Evolutionary conservation across 2,113 vertebrate species (phyloP).

Genomic region (Gambusia holbrooki): DNA sequence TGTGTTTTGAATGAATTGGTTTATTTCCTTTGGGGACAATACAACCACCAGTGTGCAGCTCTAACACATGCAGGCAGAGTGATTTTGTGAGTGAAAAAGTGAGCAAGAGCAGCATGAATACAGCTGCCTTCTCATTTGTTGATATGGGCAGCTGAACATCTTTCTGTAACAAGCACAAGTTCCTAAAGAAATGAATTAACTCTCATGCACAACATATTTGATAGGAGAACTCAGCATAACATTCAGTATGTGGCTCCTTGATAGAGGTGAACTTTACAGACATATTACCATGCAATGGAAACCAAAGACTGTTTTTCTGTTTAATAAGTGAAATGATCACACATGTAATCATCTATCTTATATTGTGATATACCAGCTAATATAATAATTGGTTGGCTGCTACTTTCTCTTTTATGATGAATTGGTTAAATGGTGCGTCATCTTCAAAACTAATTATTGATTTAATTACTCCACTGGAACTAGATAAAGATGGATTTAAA

Average conservation of each 20-base stretch:
- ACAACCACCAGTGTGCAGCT: slow-evolving; percentile 28
- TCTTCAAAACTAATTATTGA: too few relatives aligned
- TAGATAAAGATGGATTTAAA: too few relatives aligned
- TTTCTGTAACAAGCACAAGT: neutral
- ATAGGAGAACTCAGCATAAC: neutral
- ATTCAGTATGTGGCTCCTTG: neutral
- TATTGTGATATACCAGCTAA: too few relatives aligned
- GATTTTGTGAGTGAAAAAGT: slow-evolving; percentile 33
- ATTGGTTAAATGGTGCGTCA: too few relatives aligned
- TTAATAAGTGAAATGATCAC: too few relatives aligned
- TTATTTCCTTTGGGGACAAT: slow-evolving; percentile 49
- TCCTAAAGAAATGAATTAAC: neutral
- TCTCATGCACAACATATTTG: neutral
- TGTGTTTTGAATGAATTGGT: slow-evolving; percentile 39
- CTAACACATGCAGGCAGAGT: slow-evolving; percentile 40
- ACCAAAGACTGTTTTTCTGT: too few relatives aligned
- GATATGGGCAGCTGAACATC: slow-evolving; percentile 14
- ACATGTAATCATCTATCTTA: too few relatives aligned
- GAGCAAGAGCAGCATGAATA: slow-evolving; percentile 29
- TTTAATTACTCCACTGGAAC: too few relatives aligned
- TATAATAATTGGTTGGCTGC: too few relatives aligned
- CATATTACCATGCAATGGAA: too few relatives aligned
- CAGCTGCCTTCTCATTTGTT: slow-evolving; percentile 26
- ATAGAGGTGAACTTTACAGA: too few relatives aligned
- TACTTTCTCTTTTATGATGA: too few relatives aligned